Evolutionary conservation across 2,888 invertebrate species (phyloP), one percentile per base, ranked within the genome.

Genomic region (Ormyrus rosae): DNA sequence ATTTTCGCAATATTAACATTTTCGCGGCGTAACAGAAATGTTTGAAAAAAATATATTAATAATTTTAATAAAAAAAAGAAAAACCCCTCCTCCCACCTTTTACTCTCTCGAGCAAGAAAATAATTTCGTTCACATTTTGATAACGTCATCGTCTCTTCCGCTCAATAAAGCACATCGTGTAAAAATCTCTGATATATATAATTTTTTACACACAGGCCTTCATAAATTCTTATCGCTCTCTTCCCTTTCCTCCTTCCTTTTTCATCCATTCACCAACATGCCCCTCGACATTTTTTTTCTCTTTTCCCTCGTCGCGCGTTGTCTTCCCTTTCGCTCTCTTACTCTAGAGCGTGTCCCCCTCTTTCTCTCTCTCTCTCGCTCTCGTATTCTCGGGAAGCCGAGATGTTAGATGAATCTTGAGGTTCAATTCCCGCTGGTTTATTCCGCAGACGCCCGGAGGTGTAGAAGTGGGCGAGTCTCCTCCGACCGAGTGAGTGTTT

Each of bases 341-440:
- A 45, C 7, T 13, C 51, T 51, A 10, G 13, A 34, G 34, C 34
- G 34, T 65, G 75, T 68, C 67, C 76, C 76, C 73, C 67, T 61
- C 45, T 72, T 34, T 63, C 34, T 53, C 51, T 10, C 6, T 51
- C 67, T 58, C 34, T 67, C 65, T 48, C 34, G 6, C 55, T 48
- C 50, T 11, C 58, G 5, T 48, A 48, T 9, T 13, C 67, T 63
- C 78, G 60, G 75, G 68, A 48, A 76, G 79, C 63, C 75, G 83
- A 86, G 87, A 88, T 86, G 84, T 86, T 71, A 87, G 87, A 89
- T 88, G 89, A 89, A 89, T 89, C 86, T 86, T 82, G 83, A 86
- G 87, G 85, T 89, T 88, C 89, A 88, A 90, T 89, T 89, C 88
- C 88, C 87, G 85, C 84, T 83, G 87, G 88, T 87, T 87, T 87